phyloP scores from a whole-genome alignment of 2,113 vertebrate genomes.

The Canis aureus region DNA sequence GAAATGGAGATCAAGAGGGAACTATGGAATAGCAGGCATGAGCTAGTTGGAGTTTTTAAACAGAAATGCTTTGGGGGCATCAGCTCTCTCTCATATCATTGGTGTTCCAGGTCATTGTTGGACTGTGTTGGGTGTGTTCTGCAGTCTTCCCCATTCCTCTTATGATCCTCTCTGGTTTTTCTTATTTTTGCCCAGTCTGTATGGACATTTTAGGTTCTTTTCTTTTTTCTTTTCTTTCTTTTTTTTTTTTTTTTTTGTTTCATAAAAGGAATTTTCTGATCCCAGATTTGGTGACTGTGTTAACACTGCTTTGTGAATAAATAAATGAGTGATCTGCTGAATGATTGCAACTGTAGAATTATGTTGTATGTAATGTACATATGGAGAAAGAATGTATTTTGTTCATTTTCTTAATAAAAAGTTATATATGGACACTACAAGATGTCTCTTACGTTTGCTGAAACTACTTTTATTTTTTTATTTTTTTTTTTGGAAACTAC shows the following conservation, averaged over 20 bases:
- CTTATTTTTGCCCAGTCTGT: conserved; percentile 52
- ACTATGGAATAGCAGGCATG: neutral
- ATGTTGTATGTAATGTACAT: conserved; percentile 99
- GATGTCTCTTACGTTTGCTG: conserved; percentile 34
- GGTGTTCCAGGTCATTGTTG: neutral
- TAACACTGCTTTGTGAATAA: conserved; percentile 91
- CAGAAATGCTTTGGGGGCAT: neutral
- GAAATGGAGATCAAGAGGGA: neutral
- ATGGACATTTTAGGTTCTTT: conserved; percentile 48
- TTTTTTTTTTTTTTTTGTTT: conserved; percentile 11
- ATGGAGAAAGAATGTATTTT: conserved; percentile 99
- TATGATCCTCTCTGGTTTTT: neutral
- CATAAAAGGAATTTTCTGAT: conserved; percentile 76
- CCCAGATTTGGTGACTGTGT: conserved; percentile 83
- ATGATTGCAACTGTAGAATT: conserved; percentile 90
- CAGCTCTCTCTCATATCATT: neutral
- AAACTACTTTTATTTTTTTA: conserved; percentile 40
- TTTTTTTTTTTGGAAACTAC: no score
- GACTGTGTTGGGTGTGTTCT: neutral
- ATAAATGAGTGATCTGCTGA: conserved; percentile 88
- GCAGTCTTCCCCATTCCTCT: neutral
- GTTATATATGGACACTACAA: conserved; percentile 76
- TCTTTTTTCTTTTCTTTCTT: neutral
- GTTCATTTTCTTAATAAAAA: conserved; percentile 94
- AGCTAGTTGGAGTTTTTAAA: neutral